Conservation (phyloP, 1,140 invertebrate genomes). For the Drosophila parvula region DNA sequence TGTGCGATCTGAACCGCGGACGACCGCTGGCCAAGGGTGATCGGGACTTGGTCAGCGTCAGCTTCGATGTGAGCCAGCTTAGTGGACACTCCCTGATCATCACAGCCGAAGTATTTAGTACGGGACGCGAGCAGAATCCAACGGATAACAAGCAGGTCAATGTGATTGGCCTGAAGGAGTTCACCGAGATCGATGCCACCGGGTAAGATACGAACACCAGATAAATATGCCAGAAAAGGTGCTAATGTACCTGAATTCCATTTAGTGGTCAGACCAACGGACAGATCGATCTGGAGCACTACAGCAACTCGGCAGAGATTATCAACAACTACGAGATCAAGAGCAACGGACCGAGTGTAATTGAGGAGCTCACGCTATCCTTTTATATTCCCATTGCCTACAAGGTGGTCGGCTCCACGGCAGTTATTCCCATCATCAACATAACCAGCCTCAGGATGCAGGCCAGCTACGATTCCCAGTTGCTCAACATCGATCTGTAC, state of each 20-base stretch:
- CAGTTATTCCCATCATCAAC: slow-evolving; percentile 69
- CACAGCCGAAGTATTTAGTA: slow-evolving; percentile 79
- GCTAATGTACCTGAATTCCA: background rate
- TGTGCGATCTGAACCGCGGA: slow-evolving; percentile 78
- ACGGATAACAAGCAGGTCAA: slow-evolving; percentile 71
- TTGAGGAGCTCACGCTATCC: slow-evolving; percentile 67
- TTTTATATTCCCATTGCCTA: slow-evolving; percentile 78
- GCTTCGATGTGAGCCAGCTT: slow-evolving; percentile 79
- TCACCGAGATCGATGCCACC: slow-evolving; percentile 83
- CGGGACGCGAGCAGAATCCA: slow-evolving; percentile 80
- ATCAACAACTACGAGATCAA: slow-evolving; percentile 79
- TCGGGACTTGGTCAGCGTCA: slow-evolving; percentile 72
- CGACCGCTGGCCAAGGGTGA: slow-evolving; percentile 66
- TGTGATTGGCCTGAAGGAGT: slow-evolving; percentile 81
- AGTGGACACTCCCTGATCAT: slow-evolving; percentile 66
- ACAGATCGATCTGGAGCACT: slow-evolving; percentile 72
- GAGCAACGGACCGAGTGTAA: slow-evolving; percentile 76
- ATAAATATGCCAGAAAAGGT: too few relatives aligned
- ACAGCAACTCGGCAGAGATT: slow-evolving; percentile 61
- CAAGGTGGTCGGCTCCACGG: slow-evolving; percentile 55
- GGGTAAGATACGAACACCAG: slow-evolving; percentile 72
- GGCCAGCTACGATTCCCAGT: slow-evolving; percentile 71
- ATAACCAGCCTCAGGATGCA: slow-evolving; percentile 71
- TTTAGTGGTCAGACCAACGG: slow-evolving; percentile 65
- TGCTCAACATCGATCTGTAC: slow-evolving; percentile 59